Evolutionary conservation across 2,888 invertebrate species (phyloP).

Genomic region (Lycia hirtaria): DNA sequence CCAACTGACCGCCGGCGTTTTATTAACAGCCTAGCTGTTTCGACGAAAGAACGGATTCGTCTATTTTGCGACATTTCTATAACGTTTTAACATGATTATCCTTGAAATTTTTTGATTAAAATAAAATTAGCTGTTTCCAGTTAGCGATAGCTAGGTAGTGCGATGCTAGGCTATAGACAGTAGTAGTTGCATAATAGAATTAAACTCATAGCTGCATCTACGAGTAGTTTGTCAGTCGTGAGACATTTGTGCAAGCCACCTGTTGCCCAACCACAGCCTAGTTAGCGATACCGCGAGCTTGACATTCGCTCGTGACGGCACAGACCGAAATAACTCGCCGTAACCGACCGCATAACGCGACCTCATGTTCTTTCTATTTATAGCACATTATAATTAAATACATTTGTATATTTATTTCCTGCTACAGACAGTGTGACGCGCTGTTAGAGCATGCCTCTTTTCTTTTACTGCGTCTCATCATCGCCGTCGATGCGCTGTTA

Average conservation of each 20-base stretch:
- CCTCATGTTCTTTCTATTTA: conserved; percentile 81
- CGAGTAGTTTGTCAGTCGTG: conserved; percentile 50
- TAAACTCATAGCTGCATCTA: conserved; percentile 31
- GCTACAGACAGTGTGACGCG: conserved; percentile 60
- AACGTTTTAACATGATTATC: too few species aligned
- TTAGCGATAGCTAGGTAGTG: too few species aligned
- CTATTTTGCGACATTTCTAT: too few species aligned
- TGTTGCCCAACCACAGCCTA: conserved; percentile 74
- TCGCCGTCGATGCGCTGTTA: neutral
- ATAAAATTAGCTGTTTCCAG: too few species aligned
- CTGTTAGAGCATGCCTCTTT: neutral
- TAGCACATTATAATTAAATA: conserved; percentile 77
- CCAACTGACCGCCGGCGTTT: too few species aligned
- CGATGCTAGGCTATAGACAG: neutral
- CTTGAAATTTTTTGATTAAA: too few species aligned
- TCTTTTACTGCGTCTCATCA: neutral
- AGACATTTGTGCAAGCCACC: conserved; percentile 72
- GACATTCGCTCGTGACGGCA: conserved; percentile 81
- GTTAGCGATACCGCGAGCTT: conserved; percentile 77
- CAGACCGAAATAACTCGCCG: conserved; percentile 79
- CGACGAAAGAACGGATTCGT: too few species aligned
- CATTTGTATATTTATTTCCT: conserved; percentile 71
- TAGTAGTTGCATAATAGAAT: neutral
- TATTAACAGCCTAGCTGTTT: too few species aligned
- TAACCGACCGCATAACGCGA: conserved; percentile 80